Evolutionary conservation across 1,140 invertebrate genomes (phyloP).

Genomic region (Sycobia sp.): DNA sequence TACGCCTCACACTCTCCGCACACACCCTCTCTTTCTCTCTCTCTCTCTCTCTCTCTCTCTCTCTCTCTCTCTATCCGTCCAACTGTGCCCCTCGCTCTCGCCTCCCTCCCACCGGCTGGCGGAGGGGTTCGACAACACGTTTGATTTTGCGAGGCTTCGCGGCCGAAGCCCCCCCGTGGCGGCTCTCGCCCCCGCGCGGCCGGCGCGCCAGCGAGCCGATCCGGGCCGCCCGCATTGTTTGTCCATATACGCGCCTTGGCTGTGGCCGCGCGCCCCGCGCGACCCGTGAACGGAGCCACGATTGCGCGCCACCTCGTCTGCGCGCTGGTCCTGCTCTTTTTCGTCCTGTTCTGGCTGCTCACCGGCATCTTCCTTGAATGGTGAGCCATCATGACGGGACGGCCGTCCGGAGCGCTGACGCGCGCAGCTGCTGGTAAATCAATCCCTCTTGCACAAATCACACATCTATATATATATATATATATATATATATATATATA

Average conservation of each 20-base stretch:
- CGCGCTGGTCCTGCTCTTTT: slow-evolving; percentile 3
- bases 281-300: slow-evolving; percentile 5
- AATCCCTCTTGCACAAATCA: too few species aligned
- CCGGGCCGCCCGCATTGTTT: too few species aligned
- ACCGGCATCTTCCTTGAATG: slow-evolving; percentile 9
- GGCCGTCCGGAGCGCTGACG: neutral
- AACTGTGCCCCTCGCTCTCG: slow-evolving; percentile 17
- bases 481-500: too few species aligned
- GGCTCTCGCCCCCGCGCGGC: neutral
- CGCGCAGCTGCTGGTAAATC: slow-evolving; percentile 19
- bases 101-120: too few species aligned
- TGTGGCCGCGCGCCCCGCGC: too few species aligned
- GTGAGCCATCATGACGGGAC: neutral
- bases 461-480: too few species aligned
- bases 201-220: neutral
- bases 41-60: neutral
- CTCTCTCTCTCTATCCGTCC: neutral
- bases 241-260: too few species aligned
- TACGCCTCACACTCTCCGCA: too few species aligned
- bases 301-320: slow-evolving; percentile 7
- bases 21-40: neutral
- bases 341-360: slow-evolving; percentile 15
- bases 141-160: slow-evolving; percentile 49
- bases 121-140: slow-evolving; percentile 54
- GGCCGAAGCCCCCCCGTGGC: slow-evolving; percentile 50